Conservation (phyloP, 2,113 vertebrate species). For the Oryzias javanicus region DNA sequence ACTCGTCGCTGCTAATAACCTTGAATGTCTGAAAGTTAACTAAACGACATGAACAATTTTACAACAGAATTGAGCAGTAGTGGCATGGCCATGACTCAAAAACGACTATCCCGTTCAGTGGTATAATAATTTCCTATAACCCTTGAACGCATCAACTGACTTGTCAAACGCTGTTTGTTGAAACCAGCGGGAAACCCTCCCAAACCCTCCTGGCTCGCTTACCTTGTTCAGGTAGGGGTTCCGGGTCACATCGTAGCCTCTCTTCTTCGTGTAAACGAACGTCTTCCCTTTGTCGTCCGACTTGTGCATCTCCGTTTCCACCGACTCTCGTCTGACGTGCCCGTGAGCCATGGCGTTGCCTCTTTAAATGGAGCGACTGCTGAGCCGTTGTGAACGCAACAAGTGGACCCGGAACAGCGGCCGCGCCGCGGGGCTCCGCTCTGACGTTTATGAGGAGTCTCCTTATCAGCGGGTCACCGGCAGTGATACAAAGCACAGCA, state of each 20-base stretch:
- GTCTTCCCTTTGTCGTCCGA: conserved; percentile 52
- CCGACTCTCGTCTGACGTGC: conserved; percentile 67
- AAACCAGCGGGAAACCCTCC: conserved; percentile 12
- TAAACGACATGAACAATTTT: accelerated
- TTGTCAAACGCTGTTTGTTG: background rate
- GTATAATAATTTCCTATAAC: conserved; percentile 3
- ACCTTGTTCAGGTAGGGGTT: conserved; percentile 89
- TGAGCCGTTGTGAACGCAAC: conserved; percentile 58
- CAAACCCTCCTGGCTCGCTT: background rate
- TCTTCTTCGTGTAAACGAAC: conserved; percentile 79
- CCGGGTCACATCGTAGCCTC: conserved; percentile 84
- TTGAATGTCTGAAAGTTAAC: background rate
- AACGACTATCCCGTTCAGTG: background rate
- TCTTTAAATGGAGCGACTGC: conserved; percentile 71
- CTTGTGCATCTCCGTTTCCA: conserved; percentile 74
- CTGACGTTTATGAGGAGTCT: background rate
- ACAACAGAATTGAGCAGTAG: background rate
- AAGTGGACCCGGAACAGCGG: conserved; percentile 54
- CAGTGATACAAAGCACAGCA: conserved; percentile 8
- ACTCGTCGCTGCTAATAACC: background rate
- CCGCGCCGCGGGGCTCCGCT: conserved; percentile 3
- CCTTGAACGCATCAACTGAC: conserved; percentile 44
- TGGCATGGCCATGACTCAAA: too few relatives aligned
- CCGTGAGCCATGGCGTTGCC: conserved; percentile 72
- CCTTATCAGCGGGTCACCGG: conserved; percentile 43